phyloP scores from a whole-genome alignment of 2,888 invertebrate genomes.

The Balanococcus diminutus region DNA sequence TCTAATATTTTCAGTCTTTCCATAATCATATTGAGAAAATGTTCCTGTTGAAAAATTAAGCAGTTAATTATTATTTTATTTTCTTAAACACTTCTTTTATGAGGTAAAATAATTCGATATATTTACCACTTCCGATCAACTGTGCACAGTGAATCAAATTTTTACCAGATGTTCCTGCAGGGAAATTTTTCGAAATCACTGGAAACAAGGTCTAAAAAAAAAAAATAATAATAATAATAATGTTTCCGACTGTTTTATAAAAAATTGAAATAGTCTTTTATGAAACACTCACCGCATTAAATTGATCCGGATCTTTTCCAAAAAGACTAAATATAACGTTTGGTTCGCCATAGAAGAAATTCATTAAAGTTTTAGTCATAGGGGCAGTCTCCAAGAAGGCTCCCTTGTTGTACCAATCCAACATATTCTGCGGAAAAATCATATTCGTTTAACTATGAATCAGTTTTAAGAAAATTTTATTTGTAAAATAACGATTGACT shows the following conservation, averaged over 20 bases:
- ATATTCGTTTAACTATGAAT: too few species aligned
- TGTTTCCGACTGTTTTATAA: neutral
- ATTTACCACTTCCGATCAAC: conserved; percentile 63
- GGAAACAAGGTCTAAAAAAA: conserved; percentile 67
- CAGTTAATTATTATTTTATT: neutral
- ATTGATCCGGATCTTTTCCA: conserved; percentile 49
- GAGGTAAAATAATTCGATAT: too few species aligned
- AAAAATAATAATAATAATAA: neutral
- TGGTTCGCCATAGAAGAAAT: conserved; percentile 28
- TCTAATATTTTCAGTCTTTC: conserved; percentile 66
- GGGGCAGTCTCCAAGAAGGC: conserved; percentile 26
- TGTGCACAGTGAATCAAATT: conserved; percentile 75
- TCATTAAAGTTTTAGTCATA: neutral
- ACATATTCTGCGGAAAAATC: neutral
- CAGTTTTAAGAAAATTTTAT: neutral
- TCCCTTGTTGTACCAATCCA: conserved; percentile 40
- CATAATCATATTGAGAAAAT: conserved; percentile 74
- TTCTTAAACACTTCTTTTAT: too few species aligned
- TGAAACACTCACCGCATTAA: conserved; percentile 37
- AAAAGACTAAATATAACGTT: conserved; percentile 43
- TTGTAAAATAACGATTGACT: conserved; percentile 15
- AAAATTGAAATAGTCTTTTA: neutral
- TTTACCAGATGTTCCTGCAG: conserved; percentile 77
- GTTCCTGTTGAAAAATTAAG: neutral
- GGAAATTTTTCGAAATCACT: conserved; percentile 71